Evolutionary conservation across 2,888 invertebrate species (phyloP).

Genomic region (Subacronicta megacephala): DNA sequence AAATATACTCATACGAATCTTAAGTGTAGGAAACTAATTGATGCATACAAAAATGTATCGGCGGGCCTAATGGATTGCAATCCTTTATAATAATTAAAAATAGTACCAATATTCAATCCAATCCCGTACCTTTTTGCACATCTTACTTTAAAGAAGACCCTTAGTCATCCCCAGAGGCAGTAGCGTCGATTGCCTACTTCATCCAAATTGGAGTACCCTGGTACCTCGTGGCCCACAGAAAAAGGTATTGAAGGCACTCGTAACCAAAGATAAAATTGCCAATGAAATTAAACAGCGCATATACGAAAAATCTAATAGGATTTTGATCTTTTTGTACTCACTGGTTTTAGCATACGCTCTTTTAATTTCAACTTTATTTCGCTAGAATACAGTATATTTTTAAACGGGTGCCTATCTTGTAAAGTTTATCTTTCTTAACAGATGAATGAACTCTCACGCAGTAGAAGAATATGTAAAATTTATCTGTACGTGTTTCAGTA

Average conservation of each 20-base stretch:
- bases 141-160: no score
- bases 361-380: constrained; percentile 37
- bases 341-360: constrained; percentile 33
- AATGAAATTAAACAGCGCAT: constrained; percentile 47
- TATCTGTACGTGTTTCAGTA: constrained; percentile 55
- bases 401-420: constrained; percentile 33
- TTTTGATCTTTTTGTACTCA: constrained; percentile 43
- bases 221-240: constrained; percentile 26
- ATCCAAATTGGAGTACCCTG: constrained; percentile 14
- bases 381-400: constrained; percentile 50
- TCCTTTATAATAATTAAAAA: no score
- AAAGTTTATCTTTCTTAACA: constrained; percentile 80
- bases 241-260: constrained; percentile 18
- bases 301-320: constrained; percentile 24
- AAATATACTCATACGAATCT: no score
- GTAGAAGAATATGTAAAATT: constrained; percentile 70
- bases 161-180: no score
- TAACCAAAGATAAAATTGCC: constrained; percentile 44
- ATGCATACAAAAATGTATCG: no score
- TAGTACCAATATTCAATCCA: no score
- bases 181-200: not conserved
- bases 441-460: constrained; percentile 74
- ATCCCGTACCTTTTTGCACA: no score
- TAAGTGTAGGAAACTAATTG: no score
- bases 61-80: no score